phyloP scores from a whole-genome alignment of 2,797 vertebrate species.

The Dryobates pubescens region DNA sequence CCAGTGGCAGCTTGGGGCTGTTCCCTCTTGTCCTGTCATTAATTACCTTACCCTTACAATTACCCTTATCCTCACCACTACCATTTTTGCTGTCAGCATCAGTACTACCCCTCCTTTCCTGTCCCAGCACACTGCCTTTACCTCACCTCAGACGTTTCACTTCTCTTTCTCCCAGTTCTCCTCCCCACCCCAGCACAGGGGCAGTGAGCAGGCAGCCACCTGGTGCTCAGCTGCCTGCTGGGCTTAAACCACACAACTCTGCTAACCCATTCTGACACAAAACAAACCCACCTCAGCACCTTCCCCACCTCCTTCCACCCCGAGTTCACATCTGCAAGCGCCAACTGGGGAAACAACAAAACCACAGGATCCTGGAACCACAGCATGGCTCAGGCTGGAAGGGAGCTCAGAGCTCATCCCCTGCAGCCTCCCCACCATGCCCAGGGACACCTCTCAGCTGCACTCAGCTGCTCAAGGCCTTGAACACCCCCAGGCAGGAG shows the following conservation, averaged over 20 bases:
- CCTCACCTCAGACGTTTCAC: not conserved
- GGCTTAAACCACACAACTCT: not conserved
- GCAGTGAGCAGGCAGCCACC: not conserved
- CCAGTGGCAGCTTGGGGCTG: too few species aligned
- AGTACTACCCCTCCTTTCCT: not conserved
- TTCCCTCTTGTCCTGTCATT: too few species aligned
- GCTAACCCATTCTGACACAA: not conserved
- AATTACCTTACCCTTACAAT: too few species aligned
- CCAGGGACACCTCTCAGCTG: too few species aligned
- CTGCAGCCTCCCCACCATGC: too few species aligned
- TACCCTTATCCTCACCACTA: too few species aligned
- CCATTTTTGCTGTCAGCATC: too few species aligned
- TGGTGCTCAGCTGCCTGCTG: too few species aligned
- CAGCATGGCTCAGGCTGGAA: too few species aligned
- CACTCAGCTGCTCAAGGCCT: too few species aligned
- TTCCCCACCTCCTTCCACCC: not conserved
- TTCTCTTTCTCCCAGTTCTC: not conserved
- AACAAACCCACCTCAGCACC: not conserved
- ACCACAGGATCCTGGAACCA: not conserved
- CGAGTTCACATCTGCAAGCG: not conserved
- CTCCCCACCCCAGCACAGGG: not conserved
- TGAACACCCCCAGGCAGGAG: too few species aligned
- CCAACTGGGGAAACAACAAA: not conserved
- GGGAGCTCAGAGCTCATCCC: too few species aligned
- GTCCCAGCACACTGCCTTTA: not conserved